A percentile compares a stretch with the other conserved stretches of the same genome.
phyloP scores from a whole-genome alignment of 2,113 vertebrate species.

The Cichladusa arquata region DNA sequence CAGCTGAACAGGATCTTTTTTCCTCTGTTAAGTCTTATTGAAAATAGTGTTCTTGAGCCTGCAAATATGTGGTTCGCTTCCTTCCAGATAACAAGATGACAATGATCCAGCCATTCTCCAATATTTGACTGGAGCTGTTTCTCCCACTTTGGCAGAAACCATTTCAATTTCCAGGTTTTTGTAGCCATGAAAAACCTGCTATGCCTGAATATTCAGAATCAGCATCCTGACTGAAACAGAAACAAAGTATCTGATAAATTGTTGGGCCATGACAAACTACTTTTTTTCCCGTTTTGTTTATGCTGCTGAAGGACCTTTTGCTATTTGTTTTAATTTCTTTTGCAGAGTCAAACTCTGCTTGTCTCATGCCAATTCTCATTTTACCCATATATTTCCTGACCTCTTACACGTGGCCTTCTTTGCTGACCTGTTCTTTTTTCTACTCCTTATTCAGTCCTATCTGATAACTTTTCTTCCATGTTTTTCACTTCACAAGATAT shows the following conservation, averaged over 20 bases:
- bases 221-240: neutral
- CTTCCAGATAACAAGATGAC: neutral
- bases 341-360: neutral
- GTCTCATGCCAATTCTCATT: neutral
- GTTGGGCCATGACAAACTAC: neutral
- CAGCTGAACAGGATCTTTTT: neutral
- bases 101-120: neutral
- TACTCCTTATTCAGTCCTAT: neutral
- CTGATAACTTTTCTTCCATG: neutral
- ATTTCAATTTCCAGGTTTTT: neutral
- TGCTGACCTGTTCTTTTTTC: neutral
- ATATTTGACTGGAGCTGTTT: neutral
- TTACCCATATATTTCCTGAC: neutral
- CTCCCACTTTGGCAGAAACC: neutral
- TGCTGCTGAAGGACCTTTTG: neutral
- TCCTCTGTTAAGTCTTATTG: neutral
- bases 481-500: neutral
- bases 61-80: neutral
- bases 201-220: neutral
- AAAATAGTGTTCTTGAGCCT: neutral
- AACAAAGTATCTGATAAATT: neutral
- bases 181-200: neutral
- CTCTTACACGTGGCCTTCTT: neutral
- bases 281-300: neutral
- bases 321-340: slow-evolving; percentile 2